Base-by-base conservation (phyloP, 2,113 vertebrate genomes). In the Herpailurus yagouaroundi region DNA sequence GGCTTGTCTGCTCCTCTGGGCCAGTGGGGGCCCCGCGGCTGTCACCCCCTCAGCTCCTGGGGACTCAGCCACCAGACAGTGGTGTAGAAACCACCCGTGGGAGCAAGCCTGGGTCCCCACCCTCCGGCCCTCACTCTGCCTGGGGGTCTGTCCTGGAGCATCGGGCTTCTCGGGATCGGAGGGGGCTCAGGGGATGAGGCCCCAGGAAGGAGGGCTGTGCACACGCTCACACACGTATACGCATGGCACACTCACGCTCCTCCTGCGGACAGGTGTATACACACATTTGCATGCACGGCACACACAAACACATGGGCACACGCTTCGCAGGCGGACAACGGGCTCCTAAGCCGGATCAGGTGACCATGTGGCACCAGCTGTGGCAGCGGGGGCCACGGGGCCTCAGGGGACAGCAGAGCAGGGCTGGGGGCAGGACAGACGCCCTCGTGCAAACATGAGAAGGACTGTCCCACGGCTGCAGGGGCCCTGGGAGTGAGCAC, bases 271-370 rank as follows among this genome's bases (percentile, higher is more conserved):
- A 2, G 71, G 21, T 25, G 36, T 73, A 21, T 36, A 19, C 15
- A n/a, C 16, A 16, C 11, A 5, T 13, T 33, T 0, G 38, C 7
- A 23, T 8, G 8, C 8, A 71, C 7, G 10, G 19, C 36, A 7
- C n/a, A 6, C 36, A 41, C 36, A 23, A 38, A 12, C n/a, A 38
- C 14, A 69, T 9, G n/a, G 1, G 4, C 25, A 50, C 2, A 1
- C 1, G 27, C 19, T 66, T 2, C 0, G 2, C 55, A n/a, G 23
- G n/a, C 5, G 38, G 27, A 41, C 7, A 15, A 1, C n/a, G 19
- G 5, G 13, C 9, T 25, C 8, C 64, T 7, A 11, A 73, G n/a
- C 85, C 1, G 5, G 25, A 2, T 41, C 16, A 73, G n/a, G 36
- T 29, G 29, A 4, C 31, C 36, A 16, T 0, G 27, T 33, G 52